phyloP scores from a whole-genome alignment of 2,797 vertebrate genomes.

The Thaleichthys pacificus region DNA sequence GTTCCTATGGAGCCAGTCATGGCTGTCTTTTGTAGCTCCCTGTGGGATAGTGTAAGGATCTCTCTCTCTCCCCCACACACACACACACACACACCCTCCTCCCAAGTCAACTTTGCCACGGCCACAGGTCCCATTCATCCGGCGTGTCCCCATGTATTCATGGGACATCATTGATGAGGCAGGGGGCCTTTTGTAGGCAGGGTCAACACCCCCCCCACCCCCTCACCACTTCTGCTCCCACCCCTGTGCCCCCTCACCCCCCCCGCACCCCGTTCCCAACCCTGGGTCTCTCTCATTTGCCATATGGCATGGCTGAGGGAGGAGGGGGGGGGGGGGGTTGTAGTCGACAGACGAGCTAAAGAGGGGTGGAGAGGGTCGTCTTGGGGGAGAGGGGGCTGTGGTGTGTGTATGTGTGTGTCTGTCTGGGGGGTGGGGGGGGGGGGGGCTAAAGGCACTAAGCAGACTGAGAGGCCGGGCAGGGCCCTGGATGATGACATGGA shows the following conservation, averaged over 20 bases:
- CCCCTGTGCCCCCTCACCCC: constrained; percentile 41
- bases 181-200: constrained; percentile 66
- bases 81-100: constrained; percentile 41
- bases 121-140: constrained; percentile 68
- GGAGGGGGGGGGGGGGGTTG: constrained; percentile 41
- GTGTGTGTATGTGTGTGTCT: too few species aligned
- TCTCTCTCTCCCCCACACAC: constrained; percentile 28
- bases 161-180: constrained; percentile 67
- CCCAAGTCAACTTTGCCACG: constrained; percentile 52
- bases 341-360: constrained; percentile 49
- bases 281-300: constrained; percentile 62
- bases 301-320: constrained; percentile 70
- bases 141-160: constrained; percentile 73
- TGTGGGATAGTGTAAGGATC: not conserved
- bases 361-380: constrained; percentile 59
- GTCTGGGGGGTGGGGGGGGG: constrained; percentile 27
- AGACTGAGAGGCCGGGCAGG: constrained; percentile 47
- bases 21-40: not conserved
- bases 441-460: constrained; percentile 48
- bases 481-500: constrained; percentile 67
- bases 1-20: not conserved
- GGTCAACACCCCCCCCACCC: constrained; percentile 54
- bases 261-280: constrained; percentile 11
- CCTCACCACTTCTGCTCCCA: constrained; percentile 1
- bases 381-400: constrained; percentile 13